Percentiles rank a stretch among this genome's conserved stretches.
phyloP scores from a whole-genome alignment of 2,888 invertebrate genomes.

The Melieria omissa region DNA sequence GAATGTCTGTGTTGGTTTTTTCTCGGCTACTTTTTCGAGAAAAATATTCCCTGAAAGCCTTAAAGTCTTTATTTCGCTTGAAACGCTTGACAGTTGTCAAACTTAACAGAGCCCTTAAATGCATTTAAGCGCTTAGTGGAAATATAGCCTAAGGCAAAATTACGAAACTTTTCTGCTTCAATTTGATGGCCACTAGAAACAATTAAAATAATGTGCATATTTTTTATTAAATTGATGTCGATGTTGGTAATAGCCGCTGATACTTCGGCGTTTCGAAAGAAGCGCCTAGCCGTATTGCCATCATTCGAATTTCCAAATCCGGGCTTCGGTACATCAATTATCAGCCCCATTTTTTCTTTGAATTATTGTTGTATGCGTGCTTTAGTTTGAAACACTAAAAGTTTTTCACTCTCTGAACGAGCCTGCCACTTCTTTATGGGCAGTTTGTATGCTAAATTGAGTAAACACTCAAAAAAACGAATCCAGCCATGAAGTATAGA shows the following conservation, averaged over 20 bases:
- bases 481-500: conserved; percentile 38
- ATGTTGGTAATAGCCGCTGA: background rate
- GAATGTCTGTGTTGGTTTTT: too few species aligned
- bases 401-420: conserved; percentile 23
- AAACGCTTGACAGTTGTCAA: background rate
- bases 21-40: background rate
- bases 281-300: conserved; percentile 1
- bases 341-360: conserved; percentile 28
- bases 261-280: background rate
- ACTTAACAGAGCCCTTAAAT: too few species aligned
- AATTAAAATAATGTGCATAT: background rate
- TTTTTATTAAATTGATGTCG: conserved; percentile 5
- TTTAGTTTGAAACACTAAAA: conserved; percentile 29
- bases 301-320: background rate
- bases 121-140: too few species aligned
- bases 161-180: background rate
- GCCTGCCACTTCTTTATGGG: conserved; percentile 31
- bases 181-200: background rate
- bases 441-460: conserved; percentile 28
- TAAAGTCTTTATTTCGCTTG: background rate
- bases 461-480: conserved; percentile 31
- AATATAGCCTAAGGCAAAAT: background rate
- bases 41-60: background rate
- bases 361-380: conserved; percentile 30
- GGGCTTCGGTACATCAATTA: conserved; percentile 25